Base-by-base conservation (phyloP, 1,140 invertebrate species). In the Heliconius hermathena region DNA sequence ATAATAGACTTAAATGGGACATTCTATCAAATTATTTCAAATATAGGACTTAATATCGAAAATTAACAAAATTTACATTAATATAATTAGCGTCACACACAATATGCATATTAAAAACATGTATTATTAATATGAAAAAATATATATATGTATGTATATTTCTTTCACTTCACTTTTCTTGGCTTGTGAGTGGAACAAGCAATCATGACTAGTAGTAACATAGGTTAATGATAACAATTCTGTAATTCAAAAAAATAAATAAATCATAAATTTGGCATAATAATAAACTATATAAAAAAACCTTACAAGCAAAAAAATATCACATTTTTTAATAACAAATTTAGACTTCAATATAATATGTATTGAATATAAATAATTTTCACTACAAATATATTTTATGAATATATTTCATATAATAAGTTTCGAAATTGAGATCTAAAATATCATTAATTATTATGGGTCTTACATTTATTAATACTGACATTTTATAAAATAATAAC, bases 391-490 rank as follows among this genome's bases (percentile, higher is more conserved):
- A 66, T 66, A 26, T 66, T 66, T 20, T 9, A 20, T 18, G 54
- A 57, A 57, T 57, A 57, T 57, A 22, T 3, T 57, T 29, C 26
- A 66, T 66, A 66, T 16, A 5, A 60, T 22, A 60, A 46, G 41
- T 75, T 76, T 41, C 18, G 54, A 66, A 38, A 71, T 49, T 71
- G 38, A 49, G 60, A 76, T 70, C 74, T 71, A 70, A 70, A 76
- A 49, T 33, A 75, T 75, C 71, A 29, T 76, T 49, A 76, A 49
- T 33, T 71, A 71, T 70, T 70, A 49, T 46, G 2, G 13, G 2
- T 70, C 74, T 76, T 76, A 76, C 22, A 29, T 70, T 76, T 70
- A 75, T 49, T 76, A 76, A 76, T 76, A 76, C 74, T 76, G 74
- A 76, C 41, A 76, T 76, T 76, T 66, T 54, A 75, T 71, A 76